Percentiles rank a stretch among this genome's conserved stretches.
phyloP scores from a whole-genome alignment of 2,113 vertebrate genomes.

The Nerophis lumbriciformis region DNA sequence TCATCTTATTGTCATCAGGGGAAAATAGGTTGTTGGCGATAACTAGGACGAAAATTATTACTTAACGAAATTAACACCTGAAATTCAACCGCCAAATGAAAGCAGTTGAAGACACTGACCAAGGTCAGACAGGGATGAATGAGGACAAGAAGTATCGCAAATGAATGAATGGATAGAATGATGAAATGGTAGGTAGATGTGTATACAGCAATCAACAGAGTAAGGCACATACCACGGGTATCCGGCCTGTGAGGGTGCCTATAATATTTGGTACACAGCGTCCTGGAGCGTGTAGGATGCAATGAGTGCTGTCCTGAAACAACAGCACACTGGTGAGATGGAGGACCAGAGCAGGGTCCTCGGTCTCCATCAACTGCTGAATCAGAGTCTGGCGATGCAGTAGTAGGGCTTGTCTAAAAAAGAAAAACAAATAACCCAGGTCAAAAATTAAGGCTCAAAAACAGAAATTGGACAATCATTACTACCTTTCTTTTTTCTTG shows the following conservation, averaged over 20 bases:
- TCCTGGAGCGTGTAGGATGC: constrained; percentile 92
- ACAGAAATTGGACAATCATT: background rate
- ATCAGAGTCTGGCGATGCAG: constrained; percentile 85
- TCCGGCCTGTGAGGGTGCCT: constrained; percentile 75
- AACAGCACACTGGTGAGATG: constrained; percentile 88
- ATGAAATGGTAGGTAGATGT: no score
- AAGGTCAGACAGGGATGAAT: no score
- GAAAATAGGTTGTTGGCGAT: no score
- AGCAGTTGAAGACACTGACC: no score
- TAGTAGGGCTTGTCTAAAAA: constrained; percentile 82
- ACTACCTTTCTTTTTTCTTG: constrained; percentile 93
- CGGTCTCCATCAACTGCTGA: constrained; percentile 85
- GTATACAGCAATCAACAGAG: no score
- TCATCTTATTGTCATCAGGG: no score
- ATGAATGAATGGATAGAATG: no score
- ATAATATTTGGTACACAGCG: constrained; percentile 94
- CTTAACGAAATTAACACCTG: no score
- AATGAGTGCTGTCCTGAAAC: constrained; percentile 85
- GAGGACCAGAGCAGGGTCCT: constrained; percentile 89
- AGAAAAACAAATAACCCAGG: background rate
- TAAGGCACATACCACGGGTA: constrained; percentile 75
- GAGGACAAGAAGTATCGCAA: no score
- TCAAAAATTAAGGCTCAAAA: background rate
- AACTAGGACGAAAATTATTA: no score
- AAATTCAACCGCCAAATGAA: no score